Conservation (phyloP, 2,888 invertebrate genomes). For the Myathropa florea region DNA sequence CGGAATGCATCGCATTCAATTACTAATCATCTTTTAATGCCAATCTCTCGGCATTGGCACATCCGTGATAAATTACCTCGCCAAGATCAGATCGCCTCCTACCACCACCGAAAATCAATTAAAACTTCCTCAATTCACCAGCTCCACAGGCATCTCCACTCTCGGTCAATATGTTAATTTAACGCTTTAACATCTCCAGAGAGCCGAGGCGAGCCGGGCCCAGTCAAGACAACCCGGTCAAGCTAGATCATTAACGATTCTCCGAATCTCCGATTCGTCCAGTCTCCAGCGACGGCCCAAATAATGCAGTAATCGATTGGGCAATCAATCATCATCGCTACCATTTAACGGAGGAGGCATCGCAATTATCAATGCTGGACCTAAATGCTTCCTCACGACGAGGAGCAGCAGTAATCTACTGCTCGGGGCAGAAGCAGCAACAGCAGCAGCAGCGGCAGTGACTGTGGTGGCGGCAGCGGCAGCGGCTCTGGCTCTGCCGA, state of each 20-base stretch:
- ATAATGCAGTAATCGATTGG: constrained; percentile 70
- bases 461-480: constrained; percentile 28
- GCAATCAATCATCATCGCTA: constrained; percentile 71
- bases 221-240: background rate
- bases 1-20: constrained; percentile 58
- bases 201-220: background rate
- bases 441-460: constrained; percentile 18
- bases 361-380: constrained; percentile 70
- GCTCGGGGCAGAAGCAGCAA: constrained; percentile 26
- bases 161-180: constrained; percentile 70
- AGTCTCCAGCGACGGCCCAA: constrained; percentile 19
- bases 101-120: constrained; percentile 65
- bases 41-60: constrained; percentile 61
- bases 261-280: constrained; percentile 1
- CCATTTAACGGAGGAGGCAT: constrained; percentile 70
- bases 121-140: constrained; percentile 68
- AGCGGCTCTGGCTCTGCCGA: background rate
- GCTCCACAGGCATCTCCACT: constrained; percentile 60
- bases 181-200: constrained; percentile 64
- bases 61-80: constrained; percentile 62
- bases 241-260: constrained; percentile 63
- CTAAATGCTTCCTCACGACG: constrained; percentile 68
- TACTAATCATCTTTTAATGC: constrained; percentile 70
- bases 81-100: constrained; percentile 34
- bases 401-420: constrained; percentile 31